Conservation (phyloP, 2,113 vertebrate species). For the Zootoca vivipara region DNA sequence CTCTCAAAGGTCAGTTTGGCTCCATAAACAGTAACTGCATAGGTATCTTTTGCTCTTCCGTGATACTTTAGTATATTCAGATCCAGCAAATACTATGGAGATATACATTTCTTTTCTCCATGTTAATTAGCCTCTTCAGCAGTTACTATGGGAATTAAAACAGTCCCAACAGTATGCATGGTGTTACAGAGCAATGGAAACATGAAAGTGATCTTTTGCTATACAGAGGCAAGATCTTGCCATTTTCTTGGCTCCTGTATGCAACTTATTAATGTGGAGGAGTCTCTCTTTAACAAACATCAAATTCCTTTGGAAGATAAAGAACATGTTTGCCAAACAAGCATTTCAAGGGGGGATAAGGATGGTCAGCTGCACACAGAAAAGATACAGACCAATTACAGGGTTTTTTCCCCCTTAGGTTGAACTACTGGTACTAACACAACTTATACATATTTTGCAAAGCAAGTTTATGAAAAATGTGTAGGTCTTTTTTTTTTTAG, state of each 20-base stretch:
- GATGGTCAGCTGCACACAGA: not conserved
- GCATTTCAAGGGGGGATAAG: slow-evolving; percentile 7
- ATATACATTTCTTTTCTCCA: not conserved
- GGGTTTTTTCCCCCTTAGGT: not conserved
- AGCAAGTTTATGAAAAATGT: not conserved
- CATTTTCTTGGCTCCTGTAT: not conserved
- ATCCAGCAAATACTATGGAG: not conserved
- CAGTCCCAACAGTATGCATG: not conserved
- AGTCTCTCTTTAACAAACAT: not conserved
- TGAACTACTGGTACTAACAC: not conserved
- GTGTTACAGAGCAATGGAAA: not conserved
- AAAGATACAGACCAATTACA: not conserved
- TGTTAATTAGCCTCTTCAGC: not conserved
- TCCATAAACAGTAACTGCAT: not conserved
- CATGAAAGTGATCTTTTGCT: not conserved
- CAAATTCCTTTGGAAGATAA: not conserved
- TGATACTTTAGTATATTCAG: not conserved
- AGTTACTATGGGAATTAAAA: not conserved
- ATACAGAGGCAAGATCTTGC: not conserved
- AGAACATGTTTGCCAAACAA: not conserved
- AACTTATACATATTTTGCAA: not conserved
- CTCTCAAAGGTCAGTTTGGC: not conserved
- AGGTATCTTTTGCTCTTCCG: not conserved
- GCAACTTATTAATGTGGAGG: not conserved
- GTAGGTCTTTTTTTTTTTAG: not conserved